These are phyloP conservation scores for Saccopteryx leptura DNA, from an alignment of 2,113 vertebrate species.

Conservation along the genomic window DNA sequence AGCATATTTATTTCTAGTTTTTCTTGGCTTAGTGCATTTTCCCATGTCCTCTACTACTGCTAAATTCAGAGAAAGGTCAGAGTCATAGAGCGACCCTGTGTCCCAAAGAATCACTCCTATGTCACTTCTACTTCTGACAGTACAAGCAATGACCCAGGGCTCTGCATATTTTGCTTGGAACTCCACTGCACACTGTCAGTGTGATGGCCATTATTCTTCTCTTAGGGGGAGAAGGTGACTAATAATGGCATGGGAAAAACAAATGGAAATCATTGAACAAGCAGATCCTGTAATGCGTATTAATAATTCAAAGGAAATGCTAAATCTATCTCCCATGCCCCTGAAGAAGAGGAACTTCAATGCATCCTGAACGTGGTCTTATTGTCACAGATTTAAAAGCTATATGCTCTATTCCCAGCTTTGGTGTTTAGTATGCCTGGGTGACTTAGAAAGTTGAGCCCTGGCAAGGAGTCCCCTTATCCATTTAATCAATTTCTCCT, in stretches of 20 bases:
- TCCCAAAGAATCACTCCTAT: background rate
- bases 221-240: slow-evolving; percentile 67
- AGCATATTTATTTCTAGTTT: background rate
- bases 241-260: slow-evolving; percentile 76
- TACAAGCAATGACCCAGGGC: background rate
- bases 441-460: background rate
- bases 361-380: background rate
- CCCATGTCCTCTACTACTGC: background rate
- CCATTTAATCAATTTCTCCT: background rate
- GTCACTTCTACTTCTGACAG: background rate
- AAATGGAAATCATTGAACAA: slow-evolving; percentile 79
- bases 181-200: background rate
- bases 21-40: background rate
- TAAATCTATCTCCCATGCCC: slow-evolving; percentile 33
- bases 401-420: background rate
- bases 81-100: background rate
- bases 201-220: slow-evolving; percentile 44
- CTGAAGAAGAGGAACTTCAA: background rate
- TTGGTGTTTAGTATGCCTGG: background rate
- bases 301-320: slow-evolving; percentile 72
- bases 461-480: background rate
- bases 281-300: slow-evolving; percentile 62
- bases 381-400: background rate
- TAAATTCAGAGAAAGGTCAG: background rate
- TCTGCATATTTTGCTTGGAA: background rate